Evolutionary conservation across 2,113 vertebrate species (phyloP).

Genomic region (Phalacrocorax carbo): DNA sequence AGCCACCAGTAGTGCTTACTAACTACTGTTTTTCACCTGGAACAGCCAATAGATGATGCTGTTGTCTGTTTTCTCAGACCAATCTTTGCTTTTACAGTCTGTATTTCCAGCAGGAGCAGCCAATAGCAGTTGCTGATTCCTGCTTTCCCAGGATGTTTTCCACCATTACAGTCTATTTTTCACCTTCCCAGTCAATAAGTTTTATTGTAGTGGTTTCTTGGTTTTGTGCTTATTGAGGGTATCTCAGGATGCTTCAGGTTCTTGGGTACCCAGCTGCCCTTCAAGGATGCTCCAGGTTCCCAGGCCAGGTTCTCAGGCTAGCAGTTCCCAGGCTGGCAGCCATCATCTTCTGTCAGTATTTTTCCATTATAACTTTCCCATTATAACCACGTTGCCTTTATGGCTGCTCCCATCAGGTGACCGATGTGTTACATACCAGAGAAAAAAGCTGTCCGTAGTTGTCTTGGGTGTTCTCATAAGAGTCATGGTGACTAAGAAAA

Average conservation of each 20-base stretch:
- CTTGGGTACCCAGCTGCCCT: not conserved
- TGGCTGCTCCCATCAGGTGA: not conserved
- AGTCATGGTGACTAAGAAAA: not conserved
- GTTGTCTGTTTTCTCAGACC: not conserved
- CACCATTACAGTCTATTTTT: not conserved
- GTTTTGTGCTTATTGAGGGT: not conserved
- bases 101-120: not conserved
- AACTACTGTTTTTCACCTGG: not conserved
- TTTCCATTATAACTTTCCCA: not conserved
- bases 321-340: not conserved
- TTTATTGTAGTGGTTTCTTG: not conserved
- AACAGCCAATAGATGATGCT: not conserved
- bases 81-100: not conserved
- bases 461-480: not conserved
- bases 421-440: not conserved
- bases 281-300: not conserved
- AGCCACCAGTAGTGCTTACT: not conserved
- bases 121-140: not conserved
- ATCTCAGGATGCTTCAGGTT: not conserved
- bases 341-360: not conserved
- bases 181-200: not conserved
- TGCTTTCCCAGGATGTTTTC: not conserved
- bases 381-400: not conserved
- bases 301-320: not conserved
- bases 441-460: not conserved